Evolutionary conservation across 2,888 invertebrate species (phyloP), one percentile per base, ranked within the genome.

Genomic region (Galerucella pusilla): DNA sequence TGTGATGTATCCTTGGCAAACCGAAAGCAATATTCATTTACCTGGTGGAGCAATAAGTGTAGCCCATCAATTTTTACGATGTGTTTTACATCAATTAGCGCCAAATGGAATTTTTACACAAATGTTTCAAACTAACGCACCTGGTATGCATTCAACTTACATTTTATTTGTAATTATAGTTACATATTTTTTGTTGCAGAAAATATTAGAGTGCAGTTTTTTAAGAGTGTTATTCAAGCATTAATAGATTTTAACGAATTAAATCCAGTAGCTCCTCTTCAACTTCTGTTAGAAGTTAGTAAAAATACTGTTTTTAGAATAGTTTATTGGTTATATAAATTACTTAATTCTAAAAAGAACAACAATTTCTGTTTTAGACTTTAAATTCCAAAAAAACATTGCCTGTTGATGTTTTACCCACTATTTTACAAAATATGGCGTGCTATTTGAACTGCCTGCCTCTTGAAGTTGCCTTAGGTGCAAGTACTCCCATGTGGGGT

Each of bases 51-150:
- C 96, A 4, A 94, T 96, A 78, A 97, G 97, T 85, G 97, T 99
- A 45, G 98, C 98, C 28, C 94, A 97, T 86, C 99, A 99, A 89
- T 98, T 99, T 89, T 90, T 99, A 76, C 92, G 99, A 81, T 99
- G 98, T 86, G 95, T 97, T 77, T 90, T 99, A 71, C 99, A 99
- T 86, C 98, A 99, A 88, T 90, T 99, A 71, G 97, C 98, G 0
- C 97, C 98, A 0, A 97, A 99, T 88, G 97, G 98, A 79, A 95
- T 99, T 77, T 99, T 99, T 87, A 91, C 96, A 79, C 98, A 99
- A 89, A 93, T 99, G 86, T 98, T 99, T 87, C 93, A 97, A 87
- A 96, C 96, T 14, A 92, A 95, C 84, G 93, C 95, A 75, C 94
- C 94, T 80, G 95, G 96, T 96, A 87, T 64, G 16, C n/a, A 49